Conservation (phyloP, 2,113 vertebrate species). For the Nothocercus nigrocapillus region DNA sequence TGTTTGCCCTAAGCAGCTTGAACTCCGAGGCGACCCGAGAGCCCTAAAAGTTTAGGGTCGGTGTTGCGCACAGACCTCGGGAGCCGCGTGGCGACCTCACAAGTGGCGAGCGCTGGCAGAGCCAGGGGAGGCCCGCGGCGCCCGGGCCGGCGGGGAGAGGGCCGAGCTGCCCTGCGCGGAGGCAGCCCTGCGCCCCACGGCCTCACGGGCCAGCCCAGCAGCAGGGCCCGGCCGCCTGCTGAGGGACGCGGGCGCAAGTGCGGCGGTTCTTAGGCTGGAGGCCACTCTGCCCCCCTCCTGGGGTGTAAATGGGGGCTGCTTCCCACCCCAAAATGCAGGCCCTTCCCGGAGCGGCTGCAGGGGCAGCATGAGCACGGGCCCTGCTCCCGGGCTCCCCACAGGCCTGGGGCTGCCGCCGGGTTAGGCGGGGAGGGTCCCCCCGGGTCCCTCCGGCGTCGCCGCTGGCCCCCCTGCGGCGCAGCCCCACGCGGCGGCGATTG, state of each 20-base stretch:
- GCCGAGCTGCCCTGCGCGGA: neutral
- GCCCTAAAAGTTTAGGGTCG: slow-evolving; percentile 77
- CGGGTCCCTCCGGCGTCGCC: too few relatives aligned
- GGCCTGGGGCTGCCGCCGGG: neutral
- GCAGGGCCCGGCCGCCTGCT: too few relatives aligned
- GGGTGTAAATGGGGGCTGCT: neutral
- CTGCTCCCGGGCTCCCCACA: neutral
- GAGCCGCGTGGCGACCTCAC: slow-evolving; percentile 75
- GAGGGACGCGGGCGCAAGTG: too few relatives aligned
- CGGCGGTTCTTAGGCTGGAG: neutral
- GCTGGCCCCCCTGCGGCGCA: neutral
- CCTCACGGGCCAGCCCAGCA: too few relatives aligned
- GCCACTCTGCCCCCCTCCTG: accelerated
- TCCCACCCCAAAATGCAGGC: accelerated
- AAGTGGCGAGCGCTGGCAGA: slow-evolving; percentile 32
- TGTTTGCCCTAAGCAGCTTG: slow-evolving; percentile 78
- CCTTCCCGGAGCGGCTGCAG: accelerated
- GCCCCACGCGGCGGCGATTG: neutral
- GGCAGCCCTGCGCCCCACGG: too few relatives aligned
- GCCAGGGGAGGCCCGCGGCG: neutral
- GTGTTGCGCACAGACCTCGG: slow-evolving; percentile 71
- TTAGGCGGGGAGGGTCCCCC: neutral
- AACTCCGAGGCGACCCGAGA: slow-evolving; percentile 72
- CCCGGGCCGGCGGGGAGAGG: neutral
- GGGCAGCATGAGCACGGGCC: neutral